Evolutionary conservation across 2,113 vertebrate genomes (phyloP).

Genomic region (Chaetodon trifascialis): DNA sequence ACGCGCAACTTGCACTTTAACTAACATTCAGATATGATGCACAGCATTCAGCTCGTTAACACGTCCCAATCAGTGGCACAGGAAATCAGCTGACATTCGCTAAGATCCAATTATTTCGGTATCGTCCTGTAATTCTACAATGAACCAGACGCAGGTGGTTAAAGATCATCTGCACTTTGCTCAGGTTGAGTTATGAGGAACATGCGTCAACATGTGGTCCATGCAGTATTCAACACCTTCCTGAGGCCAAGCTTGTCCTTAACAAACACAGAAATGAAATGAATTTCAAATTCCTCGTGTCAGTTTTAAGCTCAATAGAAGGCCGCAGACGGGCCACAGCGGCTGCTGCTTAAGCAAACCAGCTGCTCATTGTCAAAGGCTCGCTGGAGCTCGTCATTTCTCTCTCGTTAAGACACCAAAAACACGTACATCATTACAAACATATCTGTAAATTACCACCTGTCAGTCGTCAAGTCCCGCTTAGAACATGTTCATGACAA

Average conservation of each 20-base stretch:
- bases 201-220: not conserved
- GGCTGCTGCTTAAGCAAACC: not conserved
- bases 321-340: not conserved
- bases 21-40: not conserved
- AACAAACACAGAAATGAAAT: not conserved
- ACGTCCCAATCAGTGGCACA: constrained; percentile 8
- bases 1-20: too few species aligned
- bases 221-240: not conserved
- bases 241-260: too few species aligned
- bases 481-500: not conserved
- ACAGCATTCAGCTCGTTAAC: not conserved
- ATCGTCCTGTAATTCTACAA: not conserved
- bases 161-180: not conserved
- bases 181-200: not conserved
- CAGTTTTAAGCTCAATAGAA: not conserved
- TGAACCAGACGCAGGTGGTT: not conserved
- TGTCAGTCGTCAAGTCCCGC: not conserved
- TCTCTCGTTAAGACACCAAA: not conserved
- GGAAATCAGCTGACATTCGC: constrained; percentile 11
- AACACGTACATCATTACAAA: not conserved
- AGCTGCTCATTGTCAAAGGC: not conserved
- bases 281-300: not conserved
- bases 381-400: not conserved
- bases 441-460: not conserved
- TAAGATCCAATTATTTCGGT: not conserved